A percentile compares a stretch with the other conserved stretches of the same genome.
These are phyloP conservation scores for Corythoichthys intestinalis DNA, from an alignment of 2,113 vertebrate species.

Conservation along the genomic window DNA sequence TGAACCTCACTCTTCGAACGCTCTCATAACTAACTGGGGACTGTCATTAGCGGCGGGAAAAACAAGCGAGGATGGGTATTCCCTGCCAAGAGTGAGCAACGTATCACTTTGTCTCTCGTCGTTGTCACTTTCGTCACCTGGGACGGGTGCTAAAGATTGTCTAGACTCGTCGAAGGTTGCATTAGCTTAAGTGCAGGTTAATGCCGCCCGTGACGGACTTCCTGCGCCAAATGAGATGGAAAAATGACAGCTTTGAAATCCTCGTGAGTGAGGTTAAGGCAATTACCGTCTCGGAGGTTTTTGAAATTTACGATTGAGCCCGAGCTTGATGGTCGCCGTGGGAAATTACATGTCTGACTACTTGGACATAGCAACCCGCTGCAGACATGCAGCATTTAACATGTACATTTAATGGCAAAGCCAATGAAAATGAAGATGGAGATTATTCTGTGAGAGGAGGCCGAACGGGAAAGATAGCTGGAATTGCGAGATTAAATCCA, in stretches of 20 bases:
- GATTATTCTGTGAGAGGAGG: constrained; percentile 31
- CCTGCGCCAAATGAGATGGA: constrained; percentile 19
- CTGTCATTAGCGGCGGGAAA: neutral
- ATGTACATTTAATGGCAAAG: constrained; percentile 14
- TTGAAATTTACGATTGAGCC: neutral
- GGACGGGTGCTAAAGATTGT: neutral
- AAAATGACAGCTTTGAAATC: constrained; percentile 26
- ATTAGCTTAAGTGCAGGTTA: constrained; percentile 20
- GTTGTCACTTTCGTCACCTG: neutral
- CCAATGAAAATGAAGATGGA: constrained; percentile 10
- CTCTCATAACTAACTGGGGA: constrained; percentile 22
- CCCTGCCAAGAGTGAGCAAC: constrained; percentile 11
- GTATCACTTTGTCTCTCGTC: neutral
- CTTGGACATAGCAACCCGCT: constrained; percentile 2
- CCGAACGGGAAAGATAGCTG: constrained; percentile 52
- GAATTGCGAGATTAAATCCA: constrained; percentile 58
- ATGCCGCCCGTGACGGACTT: constrained; percentile 15
- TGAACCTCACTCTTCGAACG: constrained; percentile 22
- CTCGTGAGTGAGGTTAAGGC: constrained; percentile 17
- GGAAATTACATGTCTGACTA: constrained; percentile 28
- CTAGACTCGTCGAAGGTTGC: neutral
- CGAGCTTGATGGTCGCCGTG: constrained; percentile 6
- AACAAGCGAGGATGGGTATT: constrained; percentile 3
- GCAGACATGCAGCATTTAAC: constrained; percentile 8
- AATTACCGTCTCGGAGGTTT: constrained; percentile 16